Percentiles rank a stretch among this genome's conserved stretches.
phyloP scores from a whole-genome alignment of 1,140 invertebrate species.

The Plutomurus gul region DNA sequence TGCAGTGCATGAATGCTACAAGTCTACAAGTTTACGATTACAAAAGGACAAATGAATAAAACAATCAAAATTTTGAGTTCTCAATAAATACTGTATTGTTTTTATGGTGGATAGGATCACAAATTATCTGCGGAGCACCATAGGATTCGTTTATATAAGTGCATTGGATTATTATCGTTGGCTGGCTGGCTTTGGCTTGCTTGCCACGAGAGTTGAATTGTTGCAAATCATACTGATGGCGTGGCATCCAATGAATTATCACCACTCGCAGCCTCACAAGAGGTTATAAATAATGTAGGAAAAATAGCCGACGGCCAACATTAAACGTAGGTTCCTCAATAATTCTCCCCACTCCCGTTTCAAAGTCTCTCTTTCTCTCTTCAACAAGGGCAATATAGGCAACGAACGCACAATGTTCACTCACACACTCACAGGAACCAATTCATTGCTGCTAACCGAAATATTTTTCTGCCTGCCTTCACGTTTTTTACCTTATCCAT shows the following conservation, averaged over 20 bases:
- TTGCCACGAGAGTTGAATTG: background rate
- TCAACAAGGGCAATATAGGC: background rate
- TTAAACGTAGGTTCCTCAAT: constrained; percentile 27
- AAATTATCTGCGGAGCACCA: constrained; percentile 18
- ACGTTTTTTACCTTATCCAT: no score
- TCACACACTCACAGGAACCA: constrained; percentile 29
- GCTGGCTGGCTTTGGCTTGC: background rate
- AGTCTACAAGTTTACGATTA: background rate
- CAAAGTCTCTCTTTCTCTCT: background rate
- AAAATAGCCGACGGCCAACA: constrained; percentile 34
- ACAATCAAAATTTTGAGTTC: background rate
- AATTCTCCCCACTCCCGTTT: constrained; percentile 30
- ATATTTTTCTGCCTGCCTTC: constrained; percentile 12
- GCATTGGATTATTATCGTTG: background rate
- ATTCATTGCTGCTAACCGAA: constrained; percentile 38
- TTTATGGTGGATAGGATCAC: background rate
- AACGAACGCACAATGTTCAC: constrained; percentile 24
- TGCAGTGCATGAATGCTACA: no score
- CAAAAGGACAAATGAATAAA: background rate
- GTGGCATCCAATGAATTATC: constrained; percentile 45
- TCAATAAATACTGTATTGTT: background rate
- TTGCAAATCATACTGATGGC: constrained; percentile 32
- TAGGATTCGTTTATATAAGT: constrained; percentile 2
- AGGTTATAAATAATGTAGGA: constrained; percentile 41
- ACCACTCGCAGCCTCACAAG: constrained; percentile 34